Conservation (phyloP, 2,113 vertebrate species). For the Pedionomus torquatus region DNA sequence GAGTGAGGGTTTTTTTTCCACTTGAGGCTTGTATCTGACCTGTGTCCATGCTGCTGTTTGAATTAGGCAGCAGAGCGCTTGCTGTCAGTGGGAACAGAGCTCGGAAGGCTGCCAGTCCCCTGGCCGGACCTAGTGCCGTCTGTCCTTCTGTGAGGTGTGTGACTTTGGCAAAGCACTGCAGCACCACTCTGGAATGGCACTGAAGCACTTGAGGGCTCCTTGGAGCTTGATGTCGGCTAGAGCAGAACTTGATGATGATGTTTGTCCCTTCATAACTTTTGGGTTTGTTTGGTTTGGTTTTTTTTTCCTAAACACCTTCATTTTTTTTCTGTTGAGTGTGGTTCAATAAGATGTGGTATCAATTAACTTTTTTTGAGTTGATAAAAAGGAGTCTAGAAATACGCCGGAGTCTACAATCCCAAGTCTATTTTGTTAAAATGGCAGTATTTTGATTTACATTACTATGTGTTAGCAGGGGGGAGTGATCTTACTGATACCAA, state of each 20-base stretch:
- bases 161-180: background rate
- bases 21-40: background rate
- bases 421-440: background rate
- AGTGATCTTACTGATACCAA: background rate
- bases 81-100: background rate
- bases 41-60: background rate
- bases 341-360: background rate
- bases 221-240: background rate
- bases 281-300: background rate
- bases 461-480: background rate
- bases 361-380: background rate
- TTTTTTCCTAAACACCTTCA: background rate
- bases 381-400: background rate
- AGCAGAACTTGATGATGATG: background rate
- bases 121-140: background rate
- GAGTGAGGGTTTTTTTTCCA: background rate
- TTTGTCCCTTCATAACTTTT: background rate
- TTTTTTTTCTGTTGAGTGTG: background rate
- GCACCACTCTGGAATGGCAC: background rate
- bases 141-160: background rate
- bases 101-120: background rate
- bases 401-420: background rate
- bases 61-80: background rate
- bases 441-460: background rate
- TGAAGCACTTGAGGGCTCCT: background rate